A percentile compares a stretch with the other conserved stretches of the same genome.
Evolutionary conservation across 2,113 vertebrate species (phyloP).

Genomic region (Ochotona princeps): DNA sequence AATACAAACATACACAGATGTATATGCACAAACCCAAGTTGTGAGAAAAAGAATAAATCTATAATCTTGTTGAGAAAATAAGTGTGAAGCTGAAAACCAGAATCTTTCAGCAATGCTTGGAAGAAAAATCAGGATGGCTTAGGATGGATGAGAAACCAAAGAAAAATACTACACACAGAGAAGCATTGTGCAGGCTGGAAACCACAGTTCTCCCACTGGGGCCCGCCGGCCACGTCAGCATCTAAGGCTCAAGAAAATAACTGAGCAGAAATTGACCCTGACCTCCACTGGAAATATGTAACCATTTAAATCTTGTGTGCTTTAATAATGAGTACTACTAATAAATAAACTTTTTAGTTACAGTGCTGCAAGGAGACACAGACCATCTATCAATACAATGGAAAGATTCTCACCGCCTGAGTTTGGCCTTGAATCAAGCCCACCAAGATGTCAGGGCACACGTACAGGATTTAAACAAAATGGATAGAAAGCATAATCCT

Average conservation of each 20-base stretch:
- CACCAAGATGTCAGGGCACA: background rate
- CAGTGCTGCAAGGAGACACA: background rate
- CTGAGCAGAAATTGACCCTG: background rate
- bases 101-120: slow-evolving; percentile 37
- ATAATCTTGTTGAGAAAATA: background rate
- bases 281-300: background rate
- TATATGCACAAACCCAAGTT: background rate
- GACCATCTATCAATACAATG: background rate
- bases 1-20: background rate
- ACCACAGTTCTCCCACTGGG: background rate
- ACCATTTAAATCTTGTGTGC: background rate
- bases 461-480: background rate
- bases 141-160: slow-evolving; percentile 24
- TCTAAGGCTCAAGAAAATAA: background rate
- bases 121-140: slow-evolving; percentile 38
- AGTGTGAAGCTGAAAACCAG: slow-evolving; percentile 46
- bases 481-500: background rate
- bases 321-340: background rate
- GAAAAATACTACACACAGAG: slow-evolving; percentile 27
- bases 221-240: background rate
- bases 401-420: background rate
- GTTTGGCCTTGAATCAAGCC: background rate
- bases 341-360: background rate
- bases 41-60: background rate
- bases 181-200: background rate